phyloP scores from a whole-genome alignment of 1,140 invertebrate genomes.

The Lordiphosa stackelbergi region DNA sequence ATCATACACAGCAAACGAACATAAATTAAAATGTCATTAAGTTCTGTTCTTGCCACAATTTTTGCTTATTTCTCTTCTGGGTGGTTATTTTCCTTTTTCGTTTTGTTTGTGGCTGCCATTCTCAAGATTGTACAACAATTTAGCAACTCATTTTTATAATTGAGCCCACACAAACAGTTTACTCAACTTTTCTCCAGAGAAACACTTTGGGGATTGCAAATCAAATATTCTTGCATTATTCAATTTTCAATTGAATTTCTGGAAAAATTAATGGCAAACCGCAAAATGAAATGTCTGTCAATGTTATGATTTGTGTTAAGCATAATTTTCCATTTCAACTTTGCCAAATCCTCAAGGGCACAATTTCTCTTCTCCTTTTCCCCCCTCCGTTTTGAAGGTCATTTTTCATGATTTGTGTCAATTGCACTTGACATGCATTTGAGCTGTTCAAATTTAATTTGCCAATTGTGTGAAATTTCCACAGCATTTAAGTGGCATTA shows the following conservation, averaged over 20 bases:
- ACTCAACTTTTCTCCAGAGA: slow-evolving; percentile 7
- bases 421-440: slow-evolving; percentile 15
- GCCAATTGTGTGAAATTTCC: slow-evolving; percentile 11
- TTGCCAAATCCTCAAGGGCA: slow-evolving; percentile 15
- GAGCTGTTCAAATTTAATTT: slow-evolving; percentile 13
- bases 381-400: slow-evolving; percentile 1
- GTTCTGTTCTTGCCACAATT: slow-evolving; percentile 14
- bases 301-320: too few species aligned
- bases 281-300: too few species aligned
- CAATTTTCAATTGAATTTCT: background rate
- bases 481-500: slow-evolving; percentile 40
- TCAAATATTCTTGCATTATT: background rate
- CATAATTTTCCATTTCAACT: too few species aligned
- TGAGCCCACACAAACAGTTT: slow-evolving; percentile 13
- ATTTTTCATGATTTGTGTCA: slow-evolving; percentile 1
- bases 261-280: too few species aligned
- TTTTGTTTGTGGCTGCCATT: background rate
- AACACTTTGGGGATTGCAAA: background rate
- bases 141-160: slow-evolving; percentile 41
- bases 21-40: slow-evolving; percentile 45
- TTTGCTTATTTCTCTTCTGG: slow-evolving; percentile 1
- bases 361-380: background rate
- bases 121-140: slow-evolving; percentile 10
- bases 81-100: background rate
- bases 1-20: slow-evolving; percentile 2